Base-by-base conservation (phyloP, 2,888 invertebrate genomes). In the Brachynemurus nebulosus region DNA sequence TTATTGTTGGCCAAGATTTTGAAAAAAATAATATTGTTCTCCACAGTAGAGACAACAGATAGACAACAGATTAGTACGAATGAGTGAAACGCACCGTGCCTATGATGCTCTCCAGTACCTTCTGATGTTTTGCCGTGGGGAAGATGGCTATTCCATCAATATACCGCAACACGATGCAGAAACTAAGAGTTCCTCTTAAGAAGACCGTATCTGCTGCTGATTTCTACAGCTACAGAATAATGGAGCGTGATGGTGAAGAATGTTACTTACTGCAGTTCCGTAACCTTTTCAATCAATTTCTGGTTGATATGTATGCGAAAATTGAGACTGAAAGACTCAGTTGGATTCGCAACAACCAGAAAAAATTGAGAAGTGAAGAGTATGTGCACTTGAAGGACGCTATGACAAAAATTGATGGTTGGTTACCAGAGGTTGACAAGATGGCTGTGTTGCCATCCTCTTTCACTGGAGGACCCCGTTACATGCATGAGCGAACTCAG, bases 401-500 rank as follows among this genome's bases (percentile, higher is more conserved):
- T 6, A 21, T 18, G 33, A 38, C 14, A 9, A 38, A 42, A 30
- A 17, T 21, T 38, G 38, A 35, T 35, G 36, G 4, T 4, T 6
- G 17, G 4, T 14, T 14, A 35, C 11, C 36, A 35, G 17, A 9
- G 11, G 18, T 44, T 14, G 44, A 38, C 3, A 23, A 37, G 23
- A 25, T 38, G 9, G 21, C 25, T 36, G 47, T 53, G 25, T 40
- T 49, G 33, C 46, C 51, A 11, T 45, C 48, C 7, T 18, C 47
- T 11, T 52, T 49, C 40, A 21, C 30, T 7, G 50, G 49, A 14
- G 19, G 42, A 33, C 60, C 61, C 4, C 49, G 62, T 16, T 51
- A 54, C 38, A 57, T 61, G 58, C 48, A 55, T 21, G 57, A 64
- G 52, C 52, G 56, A 23, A 61, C 58, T 50, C 61, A 66, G 48